Base-by-base conservation (phyloP, 2,797 vertebrate species). In the Cyprinella venusta region DNA sequence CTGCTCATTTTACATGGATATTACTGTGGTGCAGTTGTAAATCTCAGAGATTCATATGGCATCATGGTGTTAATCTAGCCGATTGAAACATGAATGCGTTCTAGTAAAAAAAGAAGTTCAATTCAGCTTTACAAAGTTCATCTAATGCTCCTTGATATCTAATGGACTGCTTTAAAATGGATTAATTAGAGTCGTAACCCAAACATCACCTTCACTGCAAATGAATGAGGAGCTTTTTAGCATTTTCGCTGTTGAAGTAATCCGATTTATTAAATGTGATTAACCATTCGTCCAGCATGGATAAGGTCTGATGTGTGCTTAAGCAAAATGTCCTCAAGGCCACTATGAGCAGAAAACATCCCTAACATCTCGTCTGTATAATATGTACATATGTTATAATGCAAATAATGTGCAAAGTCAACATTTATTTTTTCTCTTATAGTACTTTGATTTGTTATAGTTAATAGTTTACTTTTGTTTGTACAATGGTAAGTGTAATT, bases 401-500 rank as follows among this genome's bases (percentile, higher is more conserved):
- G 84, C 87, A 86, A 78, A 88, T 82, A 84, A 67, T 87, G 64
- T 86, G 83, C 42, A 87, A 63, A 76, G 48, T 65, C 19, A 77
- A 45, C 30, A 78, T 84, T 76, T 26, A 45, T n/a, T 38, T 61
- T 50, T 0, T 36, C 67, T 82, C 79, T 71, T 68, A 33, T 65
- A 76, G 63, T 78, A 68, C 56, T 82, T 82, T 85, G 48, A 74
- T 63, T 67, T 65, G 12, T 61, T 50, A 52, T 75, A 45, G 45
- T 42, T 42, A 9, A 40, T 40, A 38, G 15, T 21, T 33, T 33
- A 24, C 36, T 87, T 76, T 72, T 72, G 70, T 86, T 76, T 87
- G 84, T 86, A 61, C 76, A 26, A 63, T 86, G 88, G 88, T 88
- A 88, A 87, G 87, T 90, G 80, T 85, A 82, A 3, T 76, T 91